Conservation (phyloP, 2,888 invertebrate species). For the Criorhina ranunculi region DNA sequence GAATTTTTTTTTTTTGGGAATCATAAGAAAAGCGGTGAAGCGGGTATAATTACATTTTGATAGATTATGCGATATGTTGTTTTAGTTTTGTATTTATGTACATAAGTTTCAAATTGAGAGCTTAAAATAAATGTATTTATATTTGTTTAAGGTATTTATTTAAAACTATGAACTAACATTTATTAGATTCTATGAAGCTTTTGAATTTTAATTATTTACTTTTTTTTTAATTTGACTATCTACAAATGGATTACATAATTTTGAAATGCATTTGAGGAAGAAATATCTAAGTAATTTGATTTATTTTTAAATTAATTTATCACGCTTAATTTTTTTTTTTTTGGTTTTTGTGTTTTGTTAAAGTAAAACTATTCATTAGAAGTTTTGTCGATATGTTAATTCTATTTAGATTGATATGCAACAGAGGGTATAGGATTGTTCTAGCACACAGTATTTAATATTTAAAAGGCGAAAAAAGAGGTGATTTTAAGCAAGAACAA, state of each 20-base stretch:
- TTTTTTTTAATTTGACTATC: conserved; percentile 56
- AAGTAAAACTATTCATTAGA: conserved; percentile 20
- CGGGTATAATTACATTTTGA: conserved; percentile 31
- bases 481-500: too few species aligned
- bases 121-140: conserved; percentile 16
- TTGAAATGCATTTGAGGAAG: conserved; percentile 44
- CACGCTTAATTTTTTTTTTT: conserved; percentile 17
- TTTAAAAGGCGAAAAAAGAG: too few species aligned
- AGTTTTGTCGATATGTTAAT: conserved; percentile 65
- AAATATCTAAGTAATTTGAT: conserved; percentile 24
- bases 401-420: conserved; percentile 36
- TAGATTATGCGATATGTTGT: conserved; percentile 27
- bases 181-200: conserved; percentile 16
- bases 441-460: too few species aligned
- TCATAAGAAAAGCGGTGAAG: conserved; percentile 67
- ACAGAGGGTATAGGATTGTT: conserved; percentile 8
- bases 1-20: conserved; percentile 3
- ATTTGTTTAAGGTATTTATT: conserved; percentile 1
- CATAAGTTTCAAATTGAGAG: conserved; percentile 14
- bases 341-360: not conserved
- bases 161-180: conserved; percentile 46
- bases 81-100: conserved; percentile 40
- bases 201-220: conserved; percentile 1
- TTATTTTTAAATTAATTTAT: conserved; percentile 13
- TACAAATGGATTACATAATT: conserved; percentile 64